Evolutionary conservation across 35 echinoderm and acorn worm genomes (phyloP).

Genomic region (Heliocidaris tuberculata): DNA sequence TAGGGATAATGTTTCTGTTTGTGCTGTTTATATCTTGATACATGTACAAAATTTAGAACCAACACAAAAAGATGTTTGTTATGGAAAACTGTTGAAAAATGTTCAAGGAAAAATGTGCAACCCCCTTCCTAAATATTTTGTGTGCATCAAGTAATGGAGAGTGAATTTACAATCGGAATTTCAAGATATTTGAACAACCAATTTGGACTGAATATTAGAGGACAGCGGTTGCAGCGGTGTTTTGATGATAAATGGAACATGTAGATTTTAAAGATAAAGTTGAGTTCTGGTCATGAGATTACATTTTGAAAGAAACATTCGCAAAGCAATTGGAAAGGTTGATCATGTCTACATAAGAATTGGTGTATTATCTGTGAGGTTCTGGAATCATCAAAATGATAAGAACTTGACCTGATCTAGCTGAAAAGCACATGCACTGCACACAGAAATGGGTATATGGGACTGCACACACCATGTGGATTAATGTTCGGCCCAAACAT

Average conservation of each 20-base stretch:
- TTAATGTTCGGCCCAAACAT: no score
- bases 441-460: no score
- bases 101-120: background rate
- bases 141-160: background rate
- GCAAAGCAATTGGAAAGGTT: no score
- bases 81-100: background rate
- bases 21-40: background rate
- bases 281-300: no score
- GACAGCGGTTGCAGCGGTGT: background rate
- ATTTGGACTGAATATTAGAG: background rate
- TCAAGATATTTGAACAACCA: background rate
- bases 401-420: no score
- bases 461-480: no score
- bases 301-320: no score
- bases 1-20: background rate
- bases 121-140: background rate
- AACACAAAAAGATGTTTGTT: background rate
- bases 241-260: background rate
- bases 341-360: no score
- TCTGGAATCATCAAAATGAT: no score
- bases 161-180: background rate
- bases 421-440: no score
- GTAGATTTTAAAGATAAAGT: background rate
- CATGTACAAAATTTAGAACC: background rate
- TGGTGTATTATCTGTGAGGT: no score